Evolutionary conservation across 2,113 vertebrate genomes (phyloP).

Genomic region (Forbesichthys agassizii): DNA sequence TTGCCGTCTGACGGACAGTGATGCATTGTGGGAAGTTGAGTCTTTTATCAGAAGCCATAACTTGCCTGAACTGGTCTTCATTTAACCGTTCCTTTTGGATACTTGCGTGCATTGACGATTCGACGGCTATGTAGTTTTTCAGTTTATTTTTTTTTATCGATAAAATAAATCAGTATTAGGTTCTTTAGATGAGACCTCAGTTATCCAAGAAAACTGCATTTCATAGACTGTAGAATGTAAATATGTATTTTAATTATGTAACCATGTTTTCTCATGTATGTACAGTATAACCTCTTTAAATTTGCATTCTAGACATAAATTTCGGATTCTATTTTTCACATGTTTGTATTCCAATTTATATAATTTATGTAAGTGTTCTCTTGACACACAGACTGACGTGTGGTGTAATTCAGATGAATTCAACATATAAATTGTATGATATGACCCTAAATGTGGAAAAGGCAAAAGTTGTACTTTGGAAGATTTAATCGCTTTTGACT

Average conservation of each 20-base stretch:
- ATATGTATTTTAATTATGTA: slow-evolving; percentile 23
- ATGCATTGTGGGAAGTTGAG: slow-evolving; percentile 18
- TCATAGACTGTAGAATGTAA: slow-evolving; percentile 39
- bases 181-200: background rate
- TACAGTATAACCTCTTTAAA: slow-evolving; percentile 9
- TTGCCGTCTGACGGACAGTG: slow-evolving; percentile 2
- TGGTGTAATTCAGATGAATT: too few species aligned
- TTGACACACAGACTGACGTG: too few species aligned
- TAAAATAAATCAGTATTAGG: slow-evolving; percentile 55
- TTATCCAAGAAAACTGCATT: slow-evolving; percentile 27
- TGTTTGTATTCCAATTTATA: too few species aligned
- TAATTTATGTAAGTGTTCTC: too few species aligned
- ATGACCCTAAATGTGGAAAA: too few species aligned
- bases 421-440: too few species aligned
- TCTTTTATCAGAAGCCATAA: slow-evolving; percentile 21
- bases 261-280: slow-evolving; percentile 3
- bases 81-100: slow-evolving; percentile 11
- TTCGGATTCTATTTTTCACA: too few species aligned
- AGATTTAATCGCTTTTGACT: too few species aligned
- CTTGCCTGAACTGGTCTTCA: background rate
- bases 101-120: background rate
- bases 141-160: slow-evolving; percentile 5
- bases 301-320: slow-evolving; percentile 4
- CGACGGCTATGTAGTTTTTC: slow-evolving; percentile 1
- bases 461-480: too few species aligned